Percentiles rank a stretch among this genome's conserved stretches.
Evolutionary conservation across 1,140 invertebrate genomes (phyloP).

Genomic region (Augochlora pura): DNA sequence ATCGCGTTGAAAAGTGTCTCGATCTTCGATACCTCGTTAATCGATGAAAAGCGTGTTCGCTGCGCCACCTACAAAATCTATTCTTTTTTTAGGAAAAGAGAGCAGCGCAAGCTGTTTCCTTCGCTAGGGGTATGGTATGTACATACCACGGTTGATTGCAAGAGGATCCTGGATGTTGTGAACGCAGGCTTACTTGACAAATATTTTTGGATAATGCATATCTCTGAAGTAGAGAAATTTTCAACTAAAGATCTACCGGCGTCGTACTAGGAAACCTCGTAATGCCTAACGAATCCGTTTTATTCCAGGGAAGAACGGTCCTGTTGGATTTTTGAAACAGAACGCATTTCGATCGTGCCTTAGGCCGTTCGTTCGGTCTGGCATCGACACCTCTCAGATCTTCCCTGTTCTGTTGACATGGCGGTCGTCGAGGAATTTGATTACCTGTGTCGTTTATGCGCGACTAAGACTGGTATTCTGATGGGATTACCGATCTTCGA

Average conservation of each 20-base stretch:
- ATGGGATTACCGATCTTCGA: constrained; percentile 83
- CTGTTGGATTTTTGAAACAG: constrained; percentile 18
- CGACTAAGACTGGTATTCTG: constrained; percentile 80
- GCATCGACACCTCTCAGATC: constrained; percentile 20
- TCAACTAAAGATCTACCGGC: constrained; percentile 3
- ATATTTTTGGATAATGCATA: constrained; percentile 45
- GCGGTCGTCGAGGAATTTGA: constrained; percentile 83
- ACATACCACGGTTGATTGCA: constrained; percentile 26
- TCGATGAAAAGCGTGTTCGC: constrained; percentile 19
- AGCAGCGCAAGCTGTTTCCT: constrained; percentile 26
- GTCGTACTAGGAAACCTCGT: constrained; percentile 23
- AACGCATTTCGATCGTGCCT: constrained; percentile 21
- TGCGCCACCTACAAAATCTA: constrained; percentile 26
- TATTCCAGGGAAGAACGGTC: constrained; percentile 6
- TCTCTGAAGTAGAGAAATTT: constrained; percentile 17
- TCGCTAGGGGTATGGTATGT: constrained; percentile 5
- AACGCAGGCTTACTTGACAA: constrained; percentile 42
- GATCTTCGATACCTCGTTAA: constrained; percentile 29
- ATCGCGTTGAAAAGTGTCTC: neutral
- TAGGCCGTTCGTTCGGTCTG: constrained; percentile 7
- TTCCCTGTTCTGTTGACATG: constrained; percentile 68
- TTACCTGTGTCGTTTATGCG: constrained; percentile 82
- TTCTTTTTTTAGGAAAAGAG: constrained; percentile 40
- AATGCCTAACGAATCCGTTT: constrained; percentile 30
- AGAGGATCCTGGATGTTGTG: constrained; percentile 28